These are phyloP conservation scores for Apis laboriosa DNA, from an alignment of 1,140 invertebrate genomes.

Conservation along the genomic window DNA sequence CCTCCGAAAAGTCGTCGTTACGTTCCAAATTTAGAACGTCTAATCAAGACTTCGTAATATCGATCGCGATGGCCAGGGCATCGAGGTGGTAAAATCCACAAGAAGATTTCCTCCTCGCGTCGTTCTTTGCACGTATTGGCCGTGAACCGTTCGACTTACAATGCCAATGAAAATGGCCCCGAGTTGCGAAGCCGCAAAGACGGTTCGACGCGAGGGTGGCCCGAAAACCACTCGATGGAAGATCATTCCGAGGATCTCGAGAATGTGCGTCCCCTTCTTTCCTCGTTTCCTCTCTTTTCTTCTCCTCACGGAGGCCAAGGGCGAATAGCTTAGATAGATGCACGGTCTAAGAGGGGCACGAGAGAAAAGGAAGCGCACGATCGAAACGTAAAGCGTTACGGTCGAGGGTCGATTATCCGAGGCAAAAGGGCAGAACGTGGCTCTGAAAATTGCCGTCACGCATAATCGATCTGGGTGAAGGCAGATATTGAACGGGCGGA, in stretches of 20 bases:
- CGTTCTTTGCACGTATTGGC: conserved; percentile 51
- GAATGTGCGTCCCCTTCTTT: conserved; percentile 47
- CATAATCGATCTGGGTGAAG: conserved; percentile 14
- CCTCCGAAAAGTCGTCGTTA: too few relatives aligned
- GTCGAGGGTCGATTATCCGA: conserved; percentile 15
- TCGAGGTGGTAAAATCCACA: conserved; percentile 47
- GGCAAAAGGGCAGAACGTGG: not conserved
- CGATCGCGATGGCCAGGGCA: not conserved
- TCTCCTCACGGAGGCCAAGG: conserved; percentile 53
- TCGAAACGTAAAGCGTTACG: conserved; percentile 37
- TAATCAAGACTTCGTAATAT: conserved; percentile 31
- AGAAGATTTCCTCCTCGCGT: conserved; percentile 37
- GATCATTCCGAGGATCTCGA: conserved; percentile 49
- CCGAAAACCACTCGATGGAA: conserved; percentile 59
- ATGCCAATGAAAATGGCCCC: conserved; percentile 59
- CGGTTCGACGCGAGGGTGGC: conserved; percentile 42
- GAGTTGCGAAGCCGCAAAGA: conserved; percentile 37
- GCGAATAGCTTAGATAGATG: conserved; percentile 58
- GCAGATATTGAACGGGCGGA: not conserved
- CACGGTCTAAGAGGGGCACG: not conserved
- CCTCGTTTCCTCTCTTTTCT: conserved; percentile 28
- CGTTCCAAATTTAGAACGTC: not conserved
- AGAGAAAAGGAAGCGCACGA: not conserved
- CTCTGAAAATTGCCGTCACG: conserved; percentile 20
- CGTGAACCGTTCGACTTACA: conserved; percentile 28